Evolutionary conservation across 1,140 invertebrate genomes (phyloP).

Genomic region (Contarinia nasturtii): DNA sequence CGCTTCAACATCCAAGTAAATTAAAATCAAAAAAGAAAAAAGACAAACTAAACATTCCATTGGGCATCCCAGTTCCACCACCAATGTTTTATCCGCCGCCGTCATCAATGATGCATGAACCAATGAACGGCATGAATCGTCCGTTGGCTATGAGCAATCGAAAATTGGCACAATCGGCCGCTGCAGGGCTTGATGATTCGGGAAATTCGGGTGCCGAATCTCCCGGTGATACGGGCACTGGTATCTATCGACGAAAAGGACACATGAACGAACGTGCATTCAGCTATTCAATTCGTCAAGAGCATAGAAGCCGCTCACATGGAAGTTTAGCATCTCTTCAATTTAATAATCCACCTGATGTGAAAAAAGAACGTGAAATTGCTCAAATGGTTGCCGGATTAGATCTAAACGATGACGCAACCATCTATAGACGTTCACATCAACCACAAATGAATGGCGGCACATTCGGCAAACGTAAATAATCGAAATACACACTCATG

Average conservation of each 20-base stretch:
- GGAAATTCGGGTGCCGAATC: conserved; percentile 49
- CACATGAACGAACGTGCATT: conserved; percentile 86
- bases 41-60: conserved; percentile 19
- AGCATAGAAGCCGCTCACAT: conserved; percentile 76
- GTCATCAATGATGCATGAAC: conserved; percentile 9
- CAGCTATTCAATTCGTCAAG: conserved; percentile 82
- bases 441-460: neutral
- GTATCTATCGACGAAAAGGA: conserved; percentile 74
- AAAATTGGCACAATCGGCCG: conserved; percentile 30
- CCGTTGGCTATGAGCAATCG: conserved; percentile 24
- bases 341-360: conserved; percentile 48
- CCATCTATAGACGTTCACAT: neutral
- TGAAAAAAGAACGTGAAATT: conserved; percentile 79
- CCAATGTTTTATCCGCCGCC: conserved; percentile 17
- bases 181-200: conserved; percentile 31
- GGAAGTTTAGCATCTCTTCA: conserved; percentile 74
- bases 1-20: conserved; percentile 15
- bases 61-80: conserved; percentile 21
- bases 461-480: neutral
- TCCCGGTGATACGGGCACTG: conserved; percentile 66
- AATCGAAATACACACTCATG: too few species aligned
- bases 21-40: conserved; percentile 37
- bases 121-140: conserved; percentile 16
- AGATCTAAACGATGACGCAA: conserved; percentile 50
- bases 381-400: conserved; percentile 78